phyloP scores from a whole-genome alignment of 2,888 invertebrate species.

The Prosopocoilus inquinatus region DNA sequence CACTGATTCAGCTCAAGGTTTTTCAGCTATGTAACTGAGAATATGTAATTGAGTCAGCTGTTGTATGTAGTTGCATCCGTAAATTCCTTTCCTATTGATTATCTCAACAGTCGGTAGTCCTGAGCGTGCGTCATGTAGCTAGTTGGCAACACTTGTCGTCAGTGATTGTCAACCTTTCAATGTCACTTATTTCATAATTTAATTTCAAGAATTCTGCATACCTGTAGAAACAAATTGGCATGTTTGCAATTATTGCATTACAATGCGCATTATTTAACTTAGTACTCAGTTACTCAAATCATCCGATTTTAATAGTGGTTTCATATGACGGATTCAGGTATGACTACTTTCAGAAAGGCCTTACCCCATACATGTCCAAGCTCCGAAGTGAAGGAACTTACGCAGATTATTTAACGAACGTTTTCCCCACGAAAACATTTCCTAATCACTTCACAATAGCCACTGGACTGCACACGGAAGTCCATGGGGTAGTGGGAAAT shows the following conservation, averaged over 20 bases:
- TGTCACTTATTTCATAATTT: too few species aligned
- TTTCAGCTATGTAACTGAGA: too few species aligned
- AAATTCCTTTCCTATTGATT: too few species aligned
- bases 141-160: too few species aligned
- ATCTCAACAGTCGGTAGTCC: too few species aligned
- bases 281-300: conserved; percentile 39
- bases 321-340: conserved; percentile 72
- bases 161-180: too few species aligned
- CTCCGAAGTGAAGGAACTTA: conserved; percentile 58
- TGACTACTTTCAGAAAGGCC: conserved; percentile 60
- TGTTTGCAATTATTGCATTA: conserved; percentile 9
- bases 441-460: conserved; percentile 73
- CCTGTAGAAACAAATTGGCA: neutral
- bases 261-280: conserved; percentile 21
- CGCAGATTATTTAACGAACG: conserved; percentile 59
- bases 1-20: too few species aligned
- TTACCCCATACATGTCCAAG: conserved; percentile 59
- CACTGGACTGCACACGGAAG: conserved; percentile 67
- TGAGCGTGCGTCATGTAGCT: too few species aligned
- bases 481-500: conserved; percentile 69
- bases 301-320: conserved; percentile 59
- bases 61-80: too few species aligned
- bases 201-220: too few species aligned
- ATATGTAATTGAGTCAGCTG: too few species aligned
- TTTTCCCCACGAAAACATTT: conserved; percentile 70